Evolutionary conservation across 2,888 invertebrate genomes (phyloP), one percentile per base, ranked within the genome.

Genomic region (Nasonia oneida): DNA sequence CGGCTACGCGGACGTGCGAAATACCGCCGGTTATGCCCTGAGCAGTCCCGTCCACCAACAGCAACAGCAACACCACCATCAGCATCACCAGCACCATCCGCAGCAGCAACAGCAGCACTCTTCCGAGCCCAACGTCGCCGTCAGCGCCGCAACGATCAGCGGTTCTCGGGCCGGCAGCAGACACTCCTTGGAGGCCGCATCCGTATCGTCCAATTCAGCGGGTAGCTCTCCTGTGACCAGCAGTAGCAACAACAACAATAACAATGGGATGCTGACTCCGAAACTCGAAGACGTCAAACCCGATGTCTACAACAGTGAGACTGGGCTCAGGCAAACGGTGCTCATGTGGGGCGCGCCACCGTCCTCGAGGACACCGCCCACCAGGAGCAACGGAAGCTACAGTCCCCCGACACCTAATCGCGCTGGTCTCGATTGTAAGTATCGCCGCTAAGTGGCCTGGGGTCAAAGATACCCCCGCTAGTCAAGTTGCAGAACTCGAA

Each of bases 321-420:
- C 96, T 88, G 67, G 67, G 0, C 96, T 97, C 0, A 94, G 98
- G 73, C 98, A 98, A 94, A 98, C 98, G 15, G 98, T 98, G 81
- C 95, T 98, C 71, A 98, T 98, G 98, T 98, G 98, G 98, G 98
- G 98, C 12, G 92, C 92, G 6, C 93, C 93, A 2, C 93, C 93
- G 0, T 92, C 93, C 0, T 89, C 92, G 0, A 90, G 93, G 42
- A 92, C 92, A 3, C 92, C 93, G 12, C 93, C 93, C 6, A 1
- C 67, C 3, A 90, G 92, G 64, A 93, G 92, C 85, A 93, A 93
- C 83, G 93, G 93, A 2, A 92, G 91, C 81, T 93, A 93, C 87
- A 93, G 93, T 33, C 93, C 93, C 3, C 86, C 87, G 1, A 23
- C 77, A 0, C 3, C 78, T 6, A 57, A 50, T 14, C 81, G 86